phyloP scores from a whole-genome alignment of 2,113 vertebrate species.

The Neofelis nebulosa region DNA sequence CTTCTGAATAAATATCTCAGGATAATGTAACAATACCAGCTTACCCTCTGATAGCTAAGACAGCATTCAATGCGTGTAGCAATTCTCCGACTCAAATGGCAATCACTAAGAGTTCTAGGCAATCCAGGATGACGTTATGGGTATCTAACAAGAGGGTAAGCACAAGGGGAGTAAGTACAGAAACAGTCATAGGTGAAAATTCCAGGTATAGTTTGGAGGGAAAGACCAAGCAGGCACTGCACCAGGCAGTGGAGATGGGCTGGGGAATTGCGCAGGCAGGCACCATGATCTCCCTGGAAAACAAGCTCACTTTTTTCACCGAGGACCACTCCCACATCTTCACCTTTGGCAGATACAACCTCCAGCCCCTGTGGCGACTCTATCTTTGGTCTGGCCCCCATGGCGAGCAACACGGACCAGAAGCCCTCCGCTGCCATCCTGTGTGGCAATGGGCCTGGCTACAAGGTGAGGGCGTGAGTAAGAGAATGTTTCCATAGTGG shows the following conservation, averaged over 20 bases:
- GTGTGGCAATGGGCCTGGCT: conserved; percentile 96
- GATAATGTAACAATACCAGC: background rate
- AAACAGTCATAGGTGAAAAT: background rate
- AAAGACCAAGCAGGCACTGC: conserved; percentile 94
- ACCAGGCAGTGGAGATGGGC: conserved; percentile 95
- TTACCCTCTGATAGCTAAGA: background rate
- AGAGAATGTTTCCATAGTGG: conserved; percentile 91
- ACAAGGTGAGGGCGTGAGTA: conserved; percentile 87
- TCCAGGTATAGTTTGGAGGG: conserved; percentile 83
- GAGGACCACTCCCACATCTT: conserved; percentile 97
- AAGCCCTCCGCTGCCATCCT: conserved; percentile 95
- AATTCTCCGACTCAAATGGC: background rate
- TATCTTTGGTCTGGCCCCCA: conserved; percentile 95
- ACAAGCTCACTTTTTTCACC: conserved; percentile 93
- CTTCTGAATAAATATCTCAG: background rate
- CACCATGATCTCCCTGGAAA: conserved; percentile 85
- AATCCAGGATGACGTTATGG: background rate
- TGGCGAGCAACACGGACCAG: conserved; percentile 92
- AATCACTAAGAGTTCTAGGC: background rate
- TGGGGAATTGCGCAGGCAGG: conserved; percentile 87
- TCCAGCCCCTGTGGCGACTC: conserved; percentile 85
- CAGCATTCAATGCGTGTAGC: fast-evolving
- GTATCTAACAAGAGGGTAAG: background rate
- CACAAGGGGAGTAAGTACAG: background rate
- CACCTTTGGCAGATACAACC: conserved; percentile 94